Conservation (phyloP, 2,888 invertebrate species). For the Thysanoteuthis rhombus region DNA sequence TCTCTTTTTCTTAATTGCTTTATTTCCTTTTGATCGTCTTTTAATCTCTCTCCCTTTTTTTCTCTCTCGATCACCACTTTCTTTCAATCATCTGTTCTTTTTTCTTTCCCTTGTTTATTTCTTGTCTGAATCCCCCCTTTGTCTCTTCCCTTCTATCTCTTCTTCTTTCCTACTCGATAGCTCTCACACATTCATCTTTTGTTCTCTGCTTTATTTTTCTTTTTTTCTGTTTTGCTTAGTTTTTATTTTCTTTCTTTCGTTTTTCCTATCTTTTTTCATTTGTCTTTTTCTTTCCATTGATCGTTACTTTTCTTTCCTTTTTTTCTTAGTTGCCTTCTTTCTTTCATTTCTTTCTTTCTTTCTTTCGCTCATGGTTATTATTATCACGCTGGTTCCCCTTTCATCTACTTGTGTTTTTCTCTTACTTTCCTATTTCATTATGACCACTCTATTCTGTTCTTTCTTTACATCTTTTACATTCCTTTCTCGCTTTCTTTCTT, state of each 20-base stretch:
- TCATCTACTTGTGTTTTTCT: not conserved
- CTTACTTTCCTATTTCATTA: not conserved
- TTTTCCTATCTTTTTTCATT: not conserved
- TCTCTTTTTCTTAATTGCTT: no score
- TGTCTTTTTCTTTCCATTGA: not conserved
- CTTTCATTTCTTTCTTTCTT: not conserved
- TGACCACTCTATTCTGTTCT: not conserved
- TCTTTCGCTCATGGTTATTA: no score
- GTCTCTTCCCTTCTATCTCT: not conserved
- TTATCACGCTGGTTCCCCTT: no score
- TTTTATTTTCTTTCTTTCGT: no score
- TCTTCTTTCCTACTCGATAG: no score
- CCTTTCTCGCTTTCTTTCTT: not conserved
- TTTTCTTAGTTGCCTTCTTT: not conserved
- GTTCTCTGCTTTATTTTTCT: no score
- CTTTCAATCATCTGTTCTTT: not conserved
- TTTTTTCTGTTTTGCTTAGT: no score
- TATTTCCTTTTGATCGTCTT: no score
- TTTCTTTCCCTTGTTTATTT: not conserved
- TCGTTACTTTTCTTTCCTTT: not conserved
- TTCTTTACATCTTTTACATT: no score
- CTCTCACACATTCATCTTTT: no score
- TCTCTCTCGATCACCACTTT: not conserved
- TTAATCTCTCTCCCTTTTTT: not conserved
- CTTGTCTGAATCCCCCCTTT: not conserved